Percentiles rank a stretch among this genome's conserved stretches.
Conservation (phyloP, 2,113 vertebrate species). For the Apodemus speciosus region DNA sequence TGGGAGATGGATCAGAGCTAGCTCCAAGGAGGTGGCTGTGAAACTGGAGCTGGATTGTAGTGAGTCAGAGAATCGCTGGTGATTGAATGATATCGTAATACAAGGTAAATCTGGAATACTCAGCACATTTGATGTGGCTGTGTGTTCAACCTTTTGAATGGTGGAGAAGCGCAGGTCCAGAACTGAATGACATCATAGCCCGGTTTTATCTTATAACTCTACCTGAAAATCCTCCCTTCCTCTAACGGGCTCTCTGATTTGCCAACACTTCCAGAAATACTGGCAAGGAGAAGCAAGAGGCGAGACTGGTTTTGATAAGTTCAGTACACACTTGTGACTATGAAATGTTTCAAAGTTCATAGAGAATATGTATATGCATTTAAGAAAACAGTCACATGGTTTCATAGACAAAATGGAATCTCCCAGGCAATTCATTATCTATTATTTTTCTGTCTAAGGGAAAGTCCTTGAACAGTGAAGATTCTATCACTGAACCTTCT, state of each 20-base stretch:
- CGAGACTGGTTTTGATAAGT: not conserved
- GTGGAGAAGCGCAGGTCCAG: not conserved
- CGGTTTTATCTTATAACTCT: not conserved
- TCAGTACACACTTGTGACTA: not conserved
- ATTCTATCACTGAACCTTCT: not conserved
- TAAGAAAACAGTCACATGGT: not conserved
- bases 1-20: not conserved
- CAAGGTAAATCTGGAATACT: slow-evolving; percentile 37
- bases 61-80: slow-evolving; percentile 9
- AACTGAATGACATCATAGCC: not conserved
- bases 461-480: not conserved
- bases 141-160: not conserved
- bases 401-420: not conserved
- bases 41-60: not conserved
- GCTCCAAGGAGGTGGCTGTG: not conserved
- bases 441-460: not conserved
- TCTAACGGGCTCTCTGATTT: not conserved
- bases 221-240: not conserved
- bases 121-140: not conserved
- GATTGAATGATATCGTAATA: not conserved
- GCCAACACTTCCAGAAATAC: not conserved
- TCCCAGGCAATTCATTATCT: not conserved
- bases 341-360: not conserved
- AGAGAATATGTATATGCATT: not conserved
- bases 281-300: not conserved